Conservation (phyloP, 2,113 vertebrate genomes). For the Ariopsis seemanni region DNA sequence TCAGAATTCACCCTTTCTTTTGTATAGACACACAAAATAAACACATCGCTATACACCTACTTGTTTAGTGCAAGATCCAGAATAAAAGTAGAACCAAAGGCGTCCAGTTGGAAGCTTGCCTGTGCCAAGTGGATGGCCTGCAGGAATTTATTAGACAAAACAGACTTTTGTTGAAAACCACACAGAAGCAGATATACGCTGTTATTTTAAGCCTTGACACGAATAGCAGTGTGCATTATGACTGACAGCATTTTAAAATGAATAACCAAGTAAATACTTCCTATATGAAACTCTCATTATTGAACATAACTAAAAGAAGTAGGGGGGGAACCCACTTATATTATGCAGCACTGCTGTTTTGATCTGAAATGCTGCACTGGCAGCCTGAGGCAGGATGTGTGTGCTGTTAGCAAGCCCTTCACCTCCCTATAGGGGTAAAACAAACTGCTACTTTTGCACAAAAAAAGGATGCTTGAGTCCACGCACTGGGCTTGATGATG, state of each 20-base stretch:
- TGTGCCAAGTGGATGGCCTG: slow-evolving; percentile 93
- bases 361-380: slow-evolving; percentile 44
- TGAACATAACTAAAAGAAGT: slow-evolving; percentile 4
- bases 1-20: not conserved
- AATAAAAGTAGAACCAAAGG: slow-evolving; percentile 89
- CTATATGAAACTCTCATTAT: not conserved
- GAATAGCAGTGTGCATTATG: not conserved
- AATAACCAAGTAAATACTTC: not conserved
- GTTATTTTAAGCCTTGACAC: not conserved
- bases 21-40: not conserved
- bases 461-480: slow-evolving; percentile 41
- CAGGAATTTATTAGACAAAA: slow-evolving; percentile 24
- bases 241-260: not conserved
- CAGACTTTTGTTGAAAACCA: slow-evolving; percentile 5
- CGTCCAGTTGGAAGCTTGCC: slow-evolving; percentile 94
- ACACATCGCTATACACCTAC: slow-evolving; percentile 76
- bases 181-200: not conserved
- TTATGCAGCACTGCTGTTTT: slow-evolving; percentile 42
- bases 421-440: slow-evolving; percentile 33
- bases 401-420: slow-evolving; percentile 39
- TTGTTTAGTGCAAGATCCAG: slow-evolving; percentile 94
- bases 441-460: slow-evolving; percentile 53
- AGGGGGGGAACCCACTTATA: not conserved
- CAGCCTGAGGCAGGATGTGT: slow-evolving; percentile 34
- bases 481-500: slow-evolving; percentile 32